Evolutionary conservation across 2,888 invertebrate genomes (phyloP), one percentile per base, ranked within the genome.

Genomic region (Merodon equestris): DNA sequence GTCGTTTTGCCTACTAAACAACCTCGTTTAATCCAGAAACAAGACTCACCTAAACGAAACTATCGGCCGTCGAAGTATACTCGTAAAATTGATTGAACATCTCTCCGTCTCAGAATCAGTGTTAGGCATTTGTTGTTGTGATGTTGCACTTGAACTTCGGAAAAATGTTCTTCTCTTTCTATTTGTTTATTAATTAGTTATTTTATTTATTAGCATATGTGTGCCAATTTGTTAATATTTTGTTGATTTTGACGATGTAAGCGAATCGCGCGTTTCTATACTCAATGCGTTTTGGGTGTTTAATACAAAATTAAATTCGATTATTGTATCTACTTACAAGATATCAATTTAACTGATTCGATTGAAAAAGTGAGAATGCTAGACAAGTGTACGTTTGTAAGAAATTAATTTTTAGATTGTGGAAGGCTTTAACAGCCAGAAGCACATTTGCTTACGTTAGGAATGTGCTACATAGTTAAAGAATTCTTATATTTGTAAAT

Each of bases 21-120:
- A 4, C 7, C 7, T 27, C 27, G 27, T 27, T 7, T 27, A 27
- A 27, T 27, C 3, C 7, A 2, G 7, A 27, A 27, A 27, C 1
- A 13, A 42, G 19, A 53, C 77, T 77, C 27, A 77, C 77, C 67
- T 77, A 27, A 77, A 77, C 10, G 77, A 77, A 42, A 77, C 77
- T 9, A 63, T 61, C 4, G 72, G 72, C 9, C 51, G 14, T 53
- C 77, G 47, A 14, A 77, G 42, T 38, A 77, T 63, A 15, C 67
- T 48, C 15, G 53, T 19, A 15, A 67, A 72, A 38, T 68, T 77
- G n/a, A 58, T 48, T 4, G 72, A 72, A 27, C 57, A 53, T 57
- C 67, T 72, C n/a, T 63, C 77, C 9, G 72, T 53, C 1, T 72
- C 72, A 47, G 47, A 34, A 36, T 70, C 54, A 47, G 14, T 58